Base-by-base conservation (phyloP, 2,113 vertebrate species). In the Brachyistius frenatus region DNA sequence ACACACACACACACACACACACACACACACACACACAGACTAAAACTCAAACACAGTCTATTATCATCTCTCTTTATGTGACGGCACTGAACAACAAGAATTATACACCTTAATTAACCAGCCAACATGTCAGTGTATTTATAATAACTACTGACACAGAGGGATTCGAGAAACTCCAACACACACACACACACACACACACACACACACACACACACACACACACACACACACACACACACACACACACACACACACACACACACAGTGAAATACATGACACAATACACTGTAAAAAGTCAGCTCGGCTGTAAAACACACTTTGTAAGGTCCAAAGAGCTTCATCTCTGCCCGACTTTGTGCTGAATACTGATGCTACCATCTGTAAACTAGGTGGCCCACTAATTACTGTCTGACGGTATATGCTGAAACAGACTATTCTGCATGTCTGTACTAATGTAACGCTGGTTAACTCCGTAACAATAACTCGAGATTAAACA, bases 91-190 rank as follows among this genome's bases (percentile, higher is more conserved):
- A 91, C 88, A 91, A 92, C 86, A 92, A 90, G 88, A 90, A 89
- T 91, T 92, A 90, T 91, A 92, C 86, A 91, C 88, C 88, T 91
- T 91, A 90, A 91, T 92, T 92, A 91, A 89, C 60, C 76, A 89
- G 89, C 83, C 88, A 90, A 91, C 89, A 91, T 89, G 89, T 91
- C 91, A 88, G 83, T 79, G 85, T 91, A 85, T 90, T 86, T 89
- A 87, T 85, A 91, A 90, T 90, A 88, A 80, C 80, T 73, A 83
- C 77, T 88, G 86, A 88, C 78, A 88, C 70, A 81, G 49, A 85
- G 63, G 81, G 77, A 83, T 23, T 23, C 23, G 23, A 23, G 23
- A 23, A 23, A 23, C 23, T 23, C 23, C 23, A 23, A 23, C 23
- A 23, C 23, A 23, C 23, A 23, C 23, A 23, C 67, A 76, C 76